Evolutionary conservation across 2,888 invertebrate species (phyloP).

Genomic region (Euclidia mi): DNA sequence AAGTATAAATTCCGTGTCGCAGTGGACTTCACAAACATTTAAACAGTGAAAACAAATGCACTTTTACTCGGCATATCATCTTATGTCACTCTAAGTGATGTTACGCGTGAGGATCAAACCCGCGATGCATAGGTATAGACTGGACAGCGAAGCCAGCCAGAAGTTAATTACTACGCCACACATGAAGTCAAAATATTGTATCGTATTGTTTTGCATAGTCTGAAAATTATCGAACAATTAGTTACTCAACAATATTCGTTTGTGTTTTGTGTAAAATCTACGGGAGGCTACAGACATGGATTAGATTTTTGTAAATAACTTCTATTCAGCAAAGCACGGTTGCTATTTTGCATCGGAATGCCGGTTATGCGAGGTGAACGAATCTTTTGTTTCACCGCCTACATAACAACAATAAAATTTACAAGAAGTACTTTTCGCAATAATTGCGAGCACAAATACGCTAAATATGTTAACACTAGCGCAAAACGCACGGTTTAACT

Average conservation of each 20-base stretch:
- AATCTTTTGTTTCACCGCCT: slow-evolving; percentile 21
- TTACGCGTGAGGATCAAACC: too few relatives aligned
- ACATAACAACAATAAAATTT: slow-evolving; percentile 18
- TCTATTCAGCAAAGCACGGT: slow-evolving; percentile 13
- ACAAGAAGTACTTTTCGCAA: slow-evolving; percentile 31
- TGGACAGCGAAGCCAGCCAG: too few relatives aligned
- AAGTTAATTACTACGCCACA: too few relatives aligned
- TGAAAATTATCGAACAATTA: too few relatives aligned
- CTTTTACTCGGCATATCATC: too few relatives aligned
- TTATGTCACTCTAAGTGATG: too few relatives aligned
- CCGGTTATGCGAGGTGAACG: slow-evolving; percentile 13
- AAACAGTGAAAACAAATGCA: too few relatives aligned
- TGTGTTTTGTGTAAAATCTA: not conserved
- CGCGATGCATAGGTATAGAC: too few relatives aligned
- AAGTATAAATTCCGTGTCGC: too few relatives aligned
- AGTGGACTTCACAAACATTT: too few relatives aligned
- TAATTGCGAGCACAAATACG: slow-evolving; percentile 29
- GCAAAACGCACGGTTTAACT: slow-evolving; percentile 32
- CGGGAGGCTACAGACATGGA: not conserved
- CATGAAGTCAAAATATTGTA: too few relatives aligned
- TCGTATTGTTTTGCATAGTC: too few relatives aligned
- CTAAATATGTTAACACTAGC: slow-evolving; percentile 44
- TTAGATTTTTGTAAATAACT: slow-evolving; percentile 16
- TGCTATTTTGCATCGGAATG: slow-evolving; percentile 20
- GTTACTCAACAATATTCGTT: not conserved